phyloP scores from a whole-genome alignment of 2,797 vertebrate genomes.

The Myiothlypis chrysogaster region DNA sequence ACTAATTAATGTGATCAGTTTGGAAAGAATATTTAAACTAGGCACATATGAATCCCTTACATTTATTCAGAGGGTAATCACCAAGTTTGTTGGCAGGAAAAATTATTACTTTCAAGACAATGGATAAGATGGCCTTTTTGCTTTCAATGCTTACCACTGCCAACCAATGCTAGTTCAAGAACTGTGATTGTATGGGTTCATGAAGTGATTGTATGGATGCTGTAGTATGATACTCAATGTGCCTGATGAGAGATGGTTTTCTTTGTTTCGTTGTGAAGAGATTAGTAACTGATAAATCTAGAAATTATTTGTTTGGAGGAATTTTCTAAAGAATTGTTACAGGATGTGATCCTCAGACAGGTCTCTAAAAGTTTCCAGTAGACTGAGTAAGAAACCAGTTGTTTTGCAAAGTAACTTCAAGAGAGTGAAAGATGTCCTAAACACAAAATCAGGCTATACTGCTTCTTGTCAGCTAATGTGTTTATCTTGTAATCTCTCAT shows the following conservation, averaged over 20 bases:
- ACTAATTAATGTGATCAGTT: background rate
- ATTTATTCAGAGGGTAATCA: background rate
- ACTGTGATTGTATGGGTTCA: background rate
- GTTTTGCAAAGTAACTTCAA: background rate
- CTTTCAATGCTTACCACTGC: background rate
- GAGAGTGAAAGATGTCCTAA: background rate
- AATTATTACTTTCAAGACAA: background rate
- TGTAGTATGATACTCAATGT: background rate
- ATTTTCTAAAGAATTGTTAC: background rate
- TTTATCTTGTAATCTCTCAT: background rate
- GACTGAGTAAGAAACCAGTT: background rate
- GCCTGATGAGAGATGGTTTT: background rate
- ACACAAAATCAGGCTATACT: background rate
- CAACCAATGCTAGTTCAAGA: background rate
- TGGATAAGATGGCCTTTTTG: constrained; percentile 12
- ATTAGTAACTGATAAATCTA: background rate
- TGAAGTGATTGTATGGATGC: background rate
- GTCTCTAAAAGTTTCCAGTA: background rate
- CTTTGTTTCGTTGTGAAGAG: background rate
- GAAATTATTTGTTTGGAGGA: background rate
- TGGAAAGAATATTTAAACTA: background rate
- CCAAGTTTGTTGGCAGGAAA: background rate
- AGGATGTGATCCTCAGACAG: background rate
- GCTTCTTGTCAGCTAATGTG: background rate
- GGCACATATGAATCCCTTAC: background rate